Conservation (phyloP, 2,797 vertebrate genomes). For the Poecile montanus region DNA sequence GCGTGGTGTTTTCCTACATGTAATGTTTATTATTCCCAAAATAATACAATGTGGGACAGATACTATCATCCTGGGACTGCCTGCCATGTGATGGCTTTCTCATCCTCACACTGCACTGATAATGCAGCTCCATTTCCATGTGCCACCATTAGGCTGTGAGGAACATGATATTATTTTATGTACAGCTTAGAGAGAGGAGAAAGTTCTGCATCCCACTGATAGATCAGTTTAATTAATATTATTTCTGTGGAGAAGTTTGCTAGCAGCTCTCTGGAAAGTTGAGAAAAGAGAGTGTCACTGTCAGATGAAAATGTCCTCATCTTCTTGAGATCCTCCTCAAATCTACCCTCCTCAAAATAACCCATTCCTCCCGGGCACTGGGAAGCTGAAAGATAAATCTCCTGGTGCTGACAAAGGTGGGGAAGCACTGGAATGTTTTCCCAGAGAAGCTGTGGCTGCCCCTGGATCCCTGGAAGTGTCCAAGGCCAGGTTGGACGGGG, state of each 20-base stretch:
- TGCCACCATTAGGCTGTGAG: neutral
- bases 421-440: neutral
- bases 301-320: neutral
- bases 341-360: neutral
- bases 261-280: neutral
- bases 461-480: neutral
- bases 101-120: neutral
- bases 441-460: neutral
- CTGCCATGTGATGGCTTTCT: constrained; percentile 22
- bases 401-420: neutral
- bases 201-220: neutral
- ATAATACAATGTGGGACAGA: constrained; percentile 23
- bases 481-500: rapidly evolving
- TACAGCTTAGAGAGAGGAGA: neutral
- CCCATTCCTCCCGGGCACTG: neutral
- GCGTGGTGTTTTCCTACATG: neutral
- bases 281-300: neutral
- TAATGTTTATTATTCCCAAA: constrained; percentile 52
- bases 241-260: neutral
- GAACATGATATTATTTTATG: neutral
- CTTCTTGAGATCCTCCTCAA: neutral
- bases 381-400: neutral
- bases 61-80: constrained; percentile 1
- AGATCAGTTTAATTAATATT: neutral
- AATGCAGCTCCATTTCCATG: neutral